Base-by-base conservation (phyloP, 2,797 vertebrate genomes). In the Neoniphon sammara region DNA sequence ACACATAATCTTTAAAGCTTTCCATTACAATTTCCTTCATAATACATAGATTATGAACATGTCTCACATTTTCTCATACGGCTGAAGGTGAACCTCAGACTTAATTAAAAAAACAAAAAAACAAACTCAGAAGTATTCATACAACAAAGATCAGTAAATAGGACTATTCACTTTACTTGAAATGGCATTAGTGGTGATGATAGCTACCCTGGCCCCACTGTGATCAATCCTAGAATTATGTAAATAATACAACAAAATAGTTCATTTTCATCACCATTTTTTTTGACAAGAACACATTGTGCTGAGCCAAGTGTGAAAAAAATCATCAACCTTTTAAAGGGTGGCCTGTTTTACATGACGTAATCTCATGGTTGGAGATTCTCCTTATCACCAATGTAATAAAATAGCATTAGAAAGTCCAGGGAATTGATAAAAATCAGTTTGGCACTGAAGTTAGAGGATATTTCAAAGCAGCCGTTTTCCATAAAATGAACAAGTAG, bases 1-100 rank as follows among this genome's bases (percentile, higher is more conserved):
- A 82, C 86, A 90, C 84, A 56, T 88, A 83, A 80, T 84, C 77
- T 80, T 93, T 92, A 93, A 93, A 93, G 91, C 92, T 93, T 93
- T 92, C 87, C 83, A 70, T 66, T 72, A 85, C 78, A 87, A 71
- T 77, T 74, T 78, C 74, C 69, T 84, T 87, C 87, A 88, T 87
- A 89, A 84, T 80, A 66, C 80, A 80, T 63, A 17, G 68, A 87
- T 89, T 85, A 89, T 81, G 86, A 92, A 73, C 66, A 87, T 39
- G 60, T 79, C 67, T 81, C 77, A 84, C 61, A 73, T 79, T 80
- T 82, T 77, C 80, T 87, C 83, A 73, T 56, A 84, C 75, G 80
- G 64, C 69, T 82, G 64, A 80, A 82, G 58, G 69, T 54, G 42
- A 81, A 78, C 60, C 70, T 80, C 67, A 68, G 62, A 52, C 64